Evolutionary conservation across 37 sponge, comb jelly and placozoan species (phyloP).

Genomic region (Diacarnus erythraeanus): DNA sequence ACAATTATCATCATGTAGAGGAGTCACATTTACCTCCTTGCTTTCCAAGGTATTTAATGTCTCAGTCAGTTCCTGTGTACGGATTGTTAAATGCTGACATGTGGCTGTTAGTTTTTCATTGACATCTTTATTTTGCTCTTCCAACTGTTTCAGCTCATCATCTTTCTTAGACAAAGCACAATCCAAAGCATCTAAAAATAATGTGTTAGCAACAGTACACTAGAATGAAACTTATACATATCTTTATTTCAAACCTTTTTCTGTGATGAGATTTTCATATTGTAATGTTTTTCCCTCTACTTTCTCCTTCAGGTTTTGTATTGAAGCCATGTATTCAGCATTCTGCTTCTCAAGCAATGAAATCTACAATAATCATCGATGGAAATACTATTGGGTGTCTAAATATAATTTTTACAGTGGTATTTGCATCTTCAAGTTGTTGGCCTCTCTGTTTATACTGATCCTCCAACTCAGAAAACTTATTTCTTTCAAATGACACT

Average conservation of each 20-base stretch:
- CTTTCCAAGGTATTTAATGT: not conserved
- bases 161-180: not conserved
- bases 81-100: not conserved
- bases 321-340: not conserved
- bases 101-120: not conserved
- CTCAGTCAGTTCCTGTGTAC: not conserved
- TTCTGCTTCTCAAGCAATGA: not conserved
- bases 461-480: not conserved
- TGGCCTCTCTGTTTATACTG: not conserved
- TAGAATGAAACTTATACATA: not conserved
- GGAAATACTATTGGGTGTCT: not conserved
- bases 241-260: conserved; percentile 6
- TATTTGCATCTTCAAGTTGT: not conserved
- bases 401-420: not conserved
- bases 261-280: not conserved
- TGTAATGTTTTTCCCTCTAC: not conserved
- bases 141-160: not conserved
- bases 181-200: not conserved
- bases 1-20: not conserved
- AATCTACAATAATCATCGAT: not conserved
- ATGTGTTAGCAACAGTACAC: not conserved
- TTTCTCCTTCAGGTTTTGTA: not conserved
- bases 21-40: not conserved
- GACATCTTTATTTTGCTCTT: not conserved
- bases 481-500: not conserved